Base-by-base conservation (phyloP, 2,888 invertebrate species). In the Tachina grossa region DNA sequence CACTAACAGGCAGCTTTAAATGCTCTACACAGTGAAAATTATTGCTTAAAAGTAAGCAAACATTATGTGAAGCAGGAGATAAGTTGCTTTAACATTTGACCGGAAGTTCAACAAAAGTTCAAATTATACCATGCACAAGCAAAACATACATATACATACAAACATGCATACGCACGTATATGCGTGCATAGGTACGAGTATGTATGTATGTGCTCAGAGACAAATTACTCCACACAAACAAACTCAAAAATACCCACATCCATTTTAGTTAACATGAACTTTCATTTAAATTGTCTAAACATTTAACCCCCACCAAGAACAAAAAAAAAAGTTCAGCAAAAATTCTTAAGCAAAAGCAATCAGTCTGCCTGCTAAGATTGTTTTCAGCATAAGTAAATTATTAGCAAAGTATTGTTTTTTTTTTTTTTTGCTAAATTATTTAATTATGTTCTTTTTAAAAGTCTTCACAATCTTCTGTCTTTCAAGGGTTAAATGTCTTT, bases 71-170 rank as follows among this genome's bases (percentile, higher is more conserved):
- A 53, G 43, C 51, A 51, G 51, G 6, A 45, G 16, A 63, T 65
- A 76, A 86, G 39, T 69, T 68, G 51, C 69, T 74, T 74, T 77
- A 77, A 77, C 81, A 75, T 75, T 81, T 81, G 83, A 83, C 80
- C 86, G 66, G 59, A 86, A 83, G 75, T 83, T 81, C 61, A 31
- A 69, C 63, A 69, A 78, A 84, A 81, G 79, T 83, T 85, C 78
- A 82, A 78, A 75, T 82, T 65, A 68, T 47, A 59, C 22, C n/a
- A 19, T 51, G 39, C 71, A 43, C 61, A 53, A 68, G 14, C 45
- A 47, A 66, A 69, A 51, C 51, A 63, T 5, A 8, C 22, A 11
- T 31, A 66, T 47, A 47, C n/a, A 22, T 9, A 49, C 11, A 57
- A 31, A 14, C 53, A 51, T 10, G 19, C 16, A 47, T 1, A 47